These are phyloP conservation scores for Nasonia oneida DNA, from an alignment of 2,888 invertebrate genomes.

Conservation along the genomic window DNA sequence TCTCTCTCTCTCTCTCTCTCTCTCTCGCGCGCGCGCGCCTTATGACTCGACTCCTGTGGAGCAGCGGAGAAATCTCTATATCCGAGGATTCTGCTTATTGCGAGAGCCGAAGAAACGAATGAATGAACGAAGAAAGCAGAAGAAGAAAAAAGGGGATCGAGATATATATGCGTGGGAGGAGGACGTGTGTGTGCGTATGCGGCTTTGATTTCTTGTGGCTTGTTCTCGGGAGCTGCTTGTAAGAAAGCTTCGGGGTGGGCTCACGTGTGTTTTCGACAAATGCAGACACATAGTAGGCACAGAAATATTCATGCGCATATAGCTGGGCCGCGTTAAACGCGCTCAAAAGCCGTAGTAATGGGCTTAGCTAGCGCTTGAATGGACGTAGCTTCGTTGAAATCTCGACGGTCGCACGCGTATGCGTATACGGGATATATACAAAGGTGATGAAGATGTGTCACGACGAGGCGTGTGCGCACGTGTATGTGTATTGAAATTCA, in stretches of 20 bases:
- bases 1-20: neutral
- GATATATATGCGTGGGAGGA: slow-evolving; percentile 41
- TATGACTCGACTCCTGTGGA: slow-evolving; percentile 22
- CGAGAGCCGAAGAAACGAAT: neutral
- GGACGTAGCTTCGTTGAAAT: slow-evolving; percentile 25
- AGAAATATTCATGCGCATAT: neutral
- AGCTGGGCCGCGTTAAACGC: neutral
- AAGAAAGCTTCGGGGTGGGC: slow-evolving; percentile 47
- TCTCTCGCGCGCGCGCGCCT: neutral
- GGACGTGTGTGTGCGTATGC: neutral
- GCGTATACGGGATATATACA: neutral
- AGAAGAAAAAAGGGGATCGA: slow-evolving; percentile 5
- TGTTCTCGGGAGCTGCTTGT: slow-evolving; percentile 40
- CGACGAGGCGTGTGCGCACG: neutral
- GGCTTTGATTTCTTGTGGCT: slow-evolving; percentile 43
- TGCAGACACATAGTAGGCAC: neutral
- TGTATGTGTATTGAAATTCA: slow-evolving; percentile 34
- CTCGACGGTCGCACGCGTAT: neutral
- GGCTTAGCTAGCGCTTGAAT: slow-evolving; percentile 19
- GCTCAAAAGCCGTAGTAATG: slow-evolving; percentile 24
- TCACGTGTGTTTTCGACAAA: slow-evolving; percentile 16
- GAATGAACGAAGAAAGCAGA: neutral
- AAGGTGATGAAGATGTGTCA: slow-evolving; percentile 56
- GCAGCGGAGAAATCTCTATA: slow-evolving; percentile 42
- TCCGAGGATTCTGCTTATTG: slow-evolving; percentile 16